These are phyloP conservation scores for Rhea americana DNA, from an alignment of 2,113 vertebrate species.

Conservation along the genomic window DNA sequence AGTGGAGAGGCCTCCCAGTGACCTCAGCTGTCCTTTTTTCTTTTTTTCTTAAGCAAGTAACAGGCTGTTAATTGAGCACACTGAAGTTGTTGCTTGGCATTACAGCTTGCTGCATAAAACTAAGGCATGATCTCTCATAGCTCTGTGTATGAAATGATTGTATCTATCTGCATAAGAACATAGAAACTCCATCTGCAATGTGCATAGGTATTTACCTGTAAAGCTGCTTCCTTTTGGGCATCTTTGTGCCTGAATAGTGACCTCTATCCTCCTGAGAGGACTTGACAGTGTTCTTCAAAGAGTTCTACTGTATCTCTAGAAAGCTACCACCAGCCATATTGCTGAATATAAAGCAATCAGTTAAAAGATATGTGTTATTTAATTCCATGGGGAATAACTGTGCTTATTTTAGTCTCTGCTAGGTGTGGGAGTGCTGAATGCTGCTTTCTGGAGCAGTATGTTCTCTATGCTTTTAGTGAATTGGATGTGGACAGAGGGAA, in stretches of 20 bases:
- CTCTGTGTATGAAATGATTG: not conserved
- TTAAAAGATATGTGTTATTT: not conserved
- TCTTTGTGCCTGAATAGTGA: not conserved
- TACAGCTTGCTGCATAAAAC: not conserved
- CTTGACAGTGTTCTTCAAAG: not conserved
- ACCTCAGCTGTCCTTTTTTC: not conserved
- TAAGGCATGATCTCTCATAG: not conserved
- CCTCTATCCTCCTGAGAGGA: not conserved
- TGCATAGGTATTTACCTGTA: not conserved
- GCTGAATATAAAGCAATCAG: not conserved
- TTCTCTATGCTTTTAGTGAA: not conserved
- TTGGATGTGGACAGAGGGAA: not conserved
- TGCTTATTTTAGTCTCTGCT: not conserved
- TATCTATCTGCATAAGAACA: not conserved
- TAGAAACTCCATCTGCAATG: not conserved
- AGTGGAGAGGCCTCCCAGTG: not conserved
- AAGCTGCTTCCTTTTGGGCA: not conserved
- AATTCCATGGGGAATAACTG: not conserved
- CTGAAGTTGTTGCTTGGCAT: not conserved
- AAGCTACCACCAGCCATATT: not conserved
- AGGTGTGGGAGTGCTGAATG: not conserved
- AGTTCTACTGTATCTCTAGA: not conserved
- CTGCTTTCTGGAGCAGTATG: not conserved
- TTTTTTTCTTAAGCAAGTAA: not conserved
- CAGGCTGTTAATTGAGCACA: not conserved